phyloP scores from a whole-genome alignment of 2,888 invertebrate genomes.

The Noctua comes region DNA sequence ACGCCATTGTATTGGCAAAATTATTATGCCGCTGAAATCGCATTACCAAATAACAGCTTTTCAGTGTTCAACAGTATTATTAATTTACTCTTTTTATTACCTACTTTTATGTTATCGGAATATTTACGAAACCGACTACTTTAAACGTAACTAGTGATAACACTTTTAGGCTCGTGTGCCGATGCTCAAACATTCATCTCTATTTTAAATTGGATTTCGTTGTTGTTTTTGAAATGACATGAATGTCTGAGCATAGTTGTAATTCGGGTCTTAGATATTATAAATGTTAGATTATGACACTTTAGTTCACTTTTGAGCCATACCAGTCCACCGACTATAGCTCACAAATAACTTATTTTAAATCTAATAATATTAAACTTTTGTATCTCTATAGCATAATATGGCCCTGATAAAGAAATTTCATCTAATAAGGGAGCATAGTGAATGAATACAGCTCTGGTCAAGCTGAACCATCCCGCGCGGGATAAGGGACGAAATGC shows the following conservation, averaged over 20 bases:
- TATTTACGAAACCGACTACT: conserved; percentile 32
- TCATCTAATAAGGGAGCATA: background rate
- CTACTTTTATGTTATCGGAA: background rate
- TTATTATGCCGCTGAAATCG: background rate
- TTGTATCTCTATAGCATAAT: background rate
- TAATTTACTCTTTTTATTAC: background rate
- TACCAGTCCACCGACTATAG: conserved; percentile 78
- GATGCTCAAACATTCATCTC: background rate
- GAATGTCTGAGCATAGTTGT: background rate
- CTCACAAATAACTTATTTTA: conserved; percentile 72
- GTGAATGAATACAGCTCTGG: background rate
- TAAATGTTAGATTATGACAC: conserved; percentile 29
- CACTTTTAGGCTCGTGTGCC: conserved; percentile 3
- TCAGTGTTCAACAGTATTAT: conserved; percentile 38
- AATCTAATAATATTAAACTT: conserved; percentile 3
- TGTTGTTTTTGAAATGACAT: background rate
- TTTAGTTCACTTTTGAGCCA: conserved; percentile 67
- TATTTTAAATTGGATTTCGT: background rate
- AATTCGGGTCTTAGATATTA: conserved; percentile 33
- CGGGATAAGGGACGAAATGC: too few species aligned
- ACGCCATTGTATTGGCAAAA: background rate
- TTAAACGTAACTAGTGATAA: background rate
- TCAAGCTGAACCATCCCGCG: too few species aligned
- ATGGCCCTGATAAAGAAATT: background rate
- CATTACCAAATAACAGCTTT: conserved; percentile 5